These are phyloP conservation scores for Sinopyrophorus schimmeli DNA, from an alignment of 2,888 invertebrate species.

Conservation along the genomic window DNA sequence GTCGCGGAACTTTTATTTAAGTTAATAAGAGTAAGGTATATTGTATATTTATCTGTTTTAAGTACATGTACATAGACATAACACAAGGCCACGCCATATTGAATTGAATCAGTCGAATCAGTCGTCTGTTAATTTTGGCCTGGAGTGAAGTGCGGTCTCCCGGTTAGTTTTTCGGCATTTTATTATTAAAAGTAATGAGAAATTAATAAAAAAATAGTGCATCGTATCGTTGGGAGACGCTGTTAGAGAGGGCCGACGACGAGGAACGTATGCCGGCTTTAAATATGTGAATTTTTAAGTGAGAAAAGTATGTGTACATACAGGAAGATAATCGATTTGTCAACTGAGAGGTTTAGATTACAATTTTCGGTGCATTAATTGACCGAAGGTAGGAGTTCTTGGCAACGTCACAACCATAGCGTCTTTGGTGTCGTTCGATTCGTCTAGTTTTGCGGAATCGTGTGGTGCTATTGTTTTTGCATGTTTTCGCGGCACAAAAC, in stretches of 20 bases:
- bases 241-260: background rate
- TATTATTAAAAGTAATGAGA: slow-evolving; percentile 28
- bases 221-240: background rate
- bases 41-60: slow-evolving; percentile 40
- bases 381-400: slow-evolving; percentile 57
- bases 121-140: slow-evolving; percentile 62
- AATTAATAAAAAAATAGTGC: slow-evolving; percentile 16
- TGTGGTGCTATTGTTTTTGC: slow-evolving; percentile 20
- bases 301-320: slow-evolving; percentile 48
- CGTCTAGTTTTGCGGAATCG: slow-evolving; percentile 37
- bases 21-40: slow-evolving; percentile 40
- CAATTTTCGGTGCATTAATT: slow-evolving; percentile 60
- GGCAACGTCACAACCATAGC: slow-evolving; percentile 45
- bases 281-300: slow-evolving; percentile 38
- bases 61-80: slow-evolving; percentile 46
- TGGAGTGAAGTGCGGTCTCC: slow-evolving; percentile 51
- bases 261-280: slow-evolving; percentile 25
- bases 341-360: slow-evolving; percentile 59
- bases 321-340: slow-evolving; percentile 61
- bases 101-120: slow-evolving; percentile 61
- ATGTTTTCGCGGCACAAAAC: slow-evolving; percentile 33
- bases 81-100: slow-evolving; percentile 63
- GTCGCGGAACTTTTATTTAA: slow-evolving; percentile 31
- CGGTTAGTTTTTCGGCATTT: slow-evolving; percentile 48
- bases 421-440: slow-evolving; percentile 53